These are phyloP conservation scores for Protaetia brevitarsis DNA, from an alignment of 1,140 invertebrate genomes.

Conservation along the genomic window DNA sequence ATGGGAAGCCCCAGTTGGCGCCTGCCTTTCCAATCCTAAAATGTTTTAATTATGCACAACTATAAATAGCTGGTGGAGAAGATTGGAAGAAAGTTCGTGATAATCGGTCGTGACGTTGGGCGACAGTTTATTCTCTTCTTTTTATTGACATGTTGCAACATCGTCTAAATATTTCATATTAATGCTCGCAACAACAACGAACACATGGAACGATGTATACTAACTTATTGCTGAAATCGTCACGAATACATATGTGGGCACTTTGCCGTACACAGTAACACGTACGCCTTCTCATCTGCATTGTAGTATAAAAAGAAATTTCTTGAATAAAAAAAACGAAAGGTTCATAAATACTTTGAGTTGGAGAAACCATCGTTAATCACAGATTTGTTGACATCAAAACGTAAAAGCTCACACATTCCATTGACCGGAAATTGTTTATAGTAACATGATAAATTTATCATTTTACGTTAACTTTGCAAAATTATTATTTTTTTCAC, in stretches of 20 bases:
- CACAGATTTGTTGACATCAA: not conserved
- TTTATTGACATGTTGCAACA: constrained; percentile 14
- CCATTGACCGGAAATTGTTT: not conserved
- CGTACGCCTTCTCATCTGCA: not conserved
- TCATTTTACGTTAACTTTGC: no score
- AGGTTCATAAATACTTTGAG: not conserved
- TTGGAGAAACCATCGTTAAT: constrained; percentile 5
- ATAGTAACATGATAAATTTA: no score
- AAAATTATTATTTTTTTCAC: no score
- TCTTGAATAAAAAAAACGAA: not conserved
- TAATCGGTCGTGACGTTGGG: not conserved
- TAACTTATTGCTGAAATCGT: not conserved
- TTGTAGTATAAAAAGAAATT: not conserved
- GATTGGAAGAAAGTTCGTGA: not conserved
- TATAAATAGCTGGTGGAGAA: not conserved
- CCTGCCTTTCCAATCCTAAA: not conserved
- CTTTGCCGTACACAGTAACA: no score
- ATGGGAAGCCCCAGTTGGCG: not conserved
- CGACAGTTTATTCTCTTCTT: not conserved
- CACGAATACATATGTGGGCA: not conserved
- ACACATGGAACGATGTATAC: not conserved
- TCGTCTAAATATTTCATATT: constrained; percentile 2
- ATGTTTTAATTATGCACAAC: not conserved
- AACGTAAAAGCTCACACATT: not conserved
- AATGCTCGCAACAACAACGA: not conserved